Evolutionary conservation across 2,888 invertebrate genomes (phyloP), one percentile per base, ranked within the genome.

Genomic region (Chrysomela aeneicollis): DNA sequence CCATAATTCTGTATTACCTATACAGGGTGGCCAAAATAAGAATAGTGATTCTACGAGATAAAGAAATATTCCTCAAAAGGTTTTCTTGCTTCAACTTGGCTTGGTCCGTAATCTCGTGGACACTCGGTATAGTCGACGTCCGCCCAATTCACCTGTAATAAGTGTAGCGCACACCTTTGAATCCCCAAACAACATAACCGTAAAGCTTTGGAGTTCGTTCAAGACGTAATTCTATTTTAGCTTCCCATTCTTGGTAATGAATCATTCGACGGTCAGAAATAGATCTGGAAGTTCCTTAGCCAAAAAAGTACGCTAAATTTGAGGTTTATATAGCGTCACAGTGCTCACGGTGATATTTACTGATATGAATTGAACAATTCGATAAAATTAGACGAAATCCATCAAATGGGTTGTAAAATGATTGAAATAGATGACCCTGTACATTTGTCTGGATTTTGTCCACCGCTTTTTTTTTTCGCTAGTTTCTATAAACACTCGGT

Each of bases 301-400:
- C 57, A 57, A 57, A 57, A 52, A 57, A 57, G 5, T 12, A 19
- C 42, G 15, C 15, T 46, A 15, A 46, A 42, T 46, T 57, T 57
- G 26, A n/a, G 37, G 10, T 57, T 46, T 10, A 6, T 57, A 26
- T 57, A n/a, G 42, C 32, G 32, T 35, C 32, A 35, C 32, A 35
- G 32, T 6, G 32, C 32, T 3, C 12, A 15, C 42, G 42, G n/a
- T 49, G 10, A 46, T 46, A 32, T 46, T 57, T 57, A 46, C 46
- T 32, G 10, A 63, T 54, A 54, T 51, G 42, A 59, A 60, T 51
- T 60, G 57, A 59, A 64, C 64, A 57, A 57, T 42, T 60, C 32
- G 55, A 32, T 61, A 61, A 64, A 64, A 64, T 64, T 64, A 64
- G 64, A 64, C 10, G 18, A 42, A 64, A 30, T 54, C 10, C 59